phyloP scores from a whole-genome alignment of 2,888 invertebrate genomes.

The Metopia argyrocephala region DNA sequence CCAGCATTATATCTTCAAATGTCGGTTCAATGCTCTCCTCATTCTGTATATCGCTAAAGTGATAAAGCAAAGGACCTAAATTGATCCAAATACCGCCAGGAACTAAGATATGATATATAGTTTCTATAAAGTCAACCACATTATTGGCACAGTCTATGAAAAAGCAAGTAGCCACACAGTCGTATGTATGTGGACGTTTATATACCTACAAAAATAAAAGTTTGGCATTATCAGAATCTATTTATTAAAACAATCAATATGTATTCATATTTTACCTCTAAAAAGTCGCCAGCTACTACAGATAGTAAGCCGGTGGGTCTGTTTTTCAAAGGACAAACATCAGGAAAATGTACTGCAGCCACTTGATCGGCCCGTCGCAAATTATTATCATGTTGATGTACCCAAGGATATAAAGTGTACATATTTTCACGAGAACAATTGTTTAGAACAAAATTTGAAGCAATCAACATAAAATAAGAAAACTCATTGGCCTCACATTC shows the following conservation, averaged over 20 bases:
- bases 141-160: slow-evolving; percentile 99
- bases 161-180: slow-evolving; percentile 97
- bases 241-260: background rate
- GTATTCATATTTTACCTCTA: slow-evolving; percentile 87
- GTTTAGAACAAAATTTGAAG: slow-evolving; percentile 97
- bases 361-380: slow-evolving; percentile 89
- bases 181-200: slow-evolving; percentile 80
- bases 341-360: slow-evolving; percentile 89
- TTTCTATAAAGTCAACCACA: slow-evolving; percentile 90
- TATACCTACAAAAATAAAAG: slow-evolving; percentile 69
- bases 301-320: slow-evolving; percentile 85
- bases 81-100: slow-evolving; percentile 95
- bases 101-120: slow-evolving; percentile 83
- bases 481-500: slow-evolving; percentile 98
- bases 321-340: slow-evolving; percentile 87
- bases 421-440: slow-evolving; percentile 83
- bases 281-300: slow-evolving; percentile 98
- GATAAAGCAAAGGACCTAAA: slow-evolving; percentile 94
- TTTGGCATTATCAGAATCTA: too few relatives aligned
- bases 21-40: slow-evolving; percentile 96
- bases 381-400: slow-evolving; percentile 96
- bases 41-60: slow-evolving; percentile 91
- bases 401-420: slow-evolving; percentile 94
- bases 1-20: slow-evolving; percentile 88
- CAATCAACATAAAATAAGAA: slow-evolving; percentile 97